A percentile compares a stretch with the other conserved stretches of the same genome.
Evolutionary conservation across 2,888 invertebrate species (phyloP).

Genomic region (Pristionchus entomophagus): DNA sequence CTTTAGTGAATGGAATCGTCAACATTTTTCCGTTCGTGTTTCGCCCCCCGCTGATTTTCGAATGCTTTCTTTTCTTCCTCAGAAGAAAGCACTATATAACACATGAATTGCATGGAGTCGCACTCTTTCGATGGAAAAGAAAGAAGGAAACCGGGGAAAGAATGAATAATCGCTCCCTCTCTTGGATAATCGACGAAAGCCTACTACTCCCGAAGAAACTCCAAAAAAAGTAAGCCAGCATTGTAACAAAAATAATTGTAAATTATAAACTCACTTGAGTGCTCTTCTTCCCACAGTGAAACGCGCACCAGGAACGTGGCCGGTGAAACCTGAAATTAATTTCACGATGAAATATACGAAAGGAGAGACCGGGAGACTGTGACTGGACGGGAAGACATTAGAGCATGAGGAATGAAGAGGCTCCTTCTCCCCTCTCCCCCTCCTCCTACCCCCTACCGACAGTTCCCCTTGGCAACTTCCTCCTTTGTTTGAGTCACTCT

Average conservation of each 20-base stretch:
- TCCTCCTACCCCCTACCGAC: background rate
- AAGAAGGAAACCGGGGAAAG: background rate
- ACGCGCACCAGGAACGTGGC: constrained; percentile 65
- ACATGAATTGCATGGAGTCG: background rate
- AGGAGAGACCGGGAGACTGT: too few relatives aligned
- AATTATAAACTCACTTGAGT: constrained; percentile 19
- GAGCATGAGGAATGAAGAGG: background rate
- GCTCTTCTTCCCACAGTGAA: constrained; percentile 62
- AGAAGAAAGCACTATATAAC: constrained; percentile 33
- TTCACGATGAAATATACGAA: background rate
- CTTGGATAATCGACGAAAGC: background rate
- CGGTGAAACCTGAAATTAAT: constrained; percentile 60
- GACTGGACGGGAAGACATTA: background rate
- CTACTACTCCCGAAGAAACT: constrained; percentile 4
- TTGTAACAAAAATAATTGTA: background rate
- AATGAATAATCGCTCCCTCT: background rate
- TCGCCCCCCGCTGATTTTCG: background rate
- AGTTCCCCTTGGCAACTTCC: constrained; percentile 8
- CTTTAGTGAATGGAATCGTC: too few relatives aligned
- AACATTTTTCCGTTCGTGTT: background rate
- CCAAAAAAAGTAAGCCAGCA: background rate
- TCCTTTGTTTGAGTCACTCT: background rate
- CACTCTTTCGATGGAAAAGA: background rate
- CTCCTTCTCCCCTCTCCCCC: background rate
- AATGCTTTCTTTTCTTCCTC: background rate